Evolutionary conservation across 2,113 vertebrate genomes (phyloP).

Genomic region (Merops nubicus): DNA sequence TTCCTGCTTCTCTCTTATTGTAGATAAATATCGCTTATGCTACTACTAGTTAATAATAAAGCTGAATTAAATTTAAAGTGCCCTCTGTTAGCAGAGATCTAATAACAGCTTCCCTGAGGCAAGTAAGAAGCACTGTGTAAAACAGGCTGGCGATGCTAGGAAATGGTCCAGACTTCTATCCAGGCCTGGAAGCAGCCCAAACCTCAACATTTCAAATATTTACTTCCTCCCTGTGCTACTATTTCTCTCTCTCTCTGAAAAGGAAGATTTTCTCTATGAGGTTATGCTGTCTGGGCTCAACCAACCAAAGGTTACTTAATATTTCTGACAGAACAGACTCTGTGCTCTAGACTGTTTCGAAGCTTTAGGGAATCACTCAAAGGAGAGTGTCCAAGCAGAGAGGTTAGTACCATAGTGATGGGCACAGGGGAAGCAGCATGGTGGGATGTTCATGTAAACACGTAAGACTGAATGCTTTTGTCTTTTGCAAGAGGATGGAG

Average conservation of each 20-base stretch:
- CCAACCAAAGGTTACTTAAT: neutral
- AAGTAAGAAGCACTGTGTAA: neutral
- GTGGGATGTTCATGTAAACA: neutral
- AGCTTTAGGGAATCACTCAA: neutral
- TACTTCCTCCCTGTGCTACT: neutral
- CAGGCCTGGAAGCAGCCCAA: neutral
- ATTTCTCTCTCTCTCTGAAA: neutral
- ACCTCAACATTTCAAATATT: neutral
- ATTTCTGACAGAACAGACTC: neutral
- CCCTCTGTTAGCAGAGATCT: neutral
- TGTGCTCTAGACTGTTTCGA: neutral
- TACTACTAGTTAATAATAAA: neutral
- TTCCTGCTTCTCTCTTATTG: neutral
- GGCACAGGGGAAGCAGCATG: neutral
- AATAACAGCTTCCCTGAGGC: neutral
- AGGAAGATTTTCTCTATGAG: neutral
- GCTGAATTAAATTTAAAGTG: neutral
- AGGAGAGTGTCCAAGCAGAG: neutral
- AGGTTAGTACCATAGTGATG: neutral
- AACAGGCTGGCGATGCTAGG: neutral
- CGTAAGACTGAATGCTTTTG: neutral
- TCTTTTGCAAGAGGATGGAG: neutral
- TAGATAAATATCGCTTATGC: neutral
- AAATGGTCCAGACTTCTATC: neutral
- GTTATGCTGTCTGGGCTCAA: neutral